Conservation (phyloP, 1,140 invertebrate genomes). For the Trialeurodes vaporariorum region DNA sequence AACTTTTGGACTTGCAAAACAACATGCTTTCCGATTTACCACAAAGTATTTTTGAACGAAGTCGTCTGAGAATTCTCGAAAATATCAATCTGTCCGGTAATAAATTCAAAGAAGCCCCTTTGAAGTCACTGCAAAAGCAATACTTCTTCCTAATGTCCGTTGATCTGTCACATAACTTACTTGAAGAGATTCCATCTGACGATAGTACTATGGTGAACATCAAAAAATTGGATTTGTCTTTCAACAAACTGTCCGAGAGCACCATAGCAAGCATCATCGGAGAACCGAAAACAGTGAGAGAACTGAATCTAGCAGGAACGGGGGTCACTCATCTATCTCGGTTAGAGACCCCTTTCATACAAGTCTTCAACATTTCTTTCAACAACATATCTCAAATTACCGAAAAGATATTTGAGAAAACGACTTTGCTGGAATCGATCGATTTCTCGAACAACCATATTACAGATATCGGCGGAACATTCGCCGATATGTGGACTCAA, state of each 20-base stretch:
- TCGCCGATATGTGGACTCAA: slow-evolving; percentile 49
- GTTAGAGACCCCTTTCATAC: slow-evolving; percentile 77
- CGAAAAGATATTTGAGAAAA: slow-evolving; percentile 55
- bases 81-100: slow-evolving; percentile 69
- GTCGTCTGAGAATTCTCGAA: slow-evolving; percentile 63
- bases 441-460: slow-evolving; percentile 67
- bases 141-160: slow-evolving; percentile 65
- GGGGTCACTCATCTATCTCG: slow-evolving; percentile 52
- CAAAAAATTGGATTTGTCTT: slow-evolving; percentile 73
- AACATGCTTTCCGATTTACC: slow-evolving; percentile 64
- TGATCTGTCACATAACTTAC: slow-evolving; percentile 64
- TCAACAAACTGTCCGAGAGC: slow-evolving; percentile 63
- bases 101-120: slow-evolving; percentile 61
- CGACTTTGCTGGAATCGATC: slow-evolving; percentile 61
- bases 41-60: slow-evolving; percentile 70
- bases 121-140: slow-evolving; percentile 65
- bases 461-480: slow-evolving; percentile 20
- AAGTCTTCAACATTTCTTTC: slow-evolving; percentile 62
- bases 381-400: slow-evolving; percentile 58
- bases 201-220: slow-evolving; percentile 76
- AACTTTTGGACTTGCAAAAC: slow-evolving; percentile 57
- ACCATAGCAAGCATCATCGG: slow-evolving; percentile 63
- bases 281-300: slow-evolving; percentile 75
- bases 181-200: slow-evolving; percentile 65
- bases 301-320: slow-evolving; percentile 66